Conservation (phyloP, 2,797 vertebrate genomes). For the Characodon lateralis region DNA sequence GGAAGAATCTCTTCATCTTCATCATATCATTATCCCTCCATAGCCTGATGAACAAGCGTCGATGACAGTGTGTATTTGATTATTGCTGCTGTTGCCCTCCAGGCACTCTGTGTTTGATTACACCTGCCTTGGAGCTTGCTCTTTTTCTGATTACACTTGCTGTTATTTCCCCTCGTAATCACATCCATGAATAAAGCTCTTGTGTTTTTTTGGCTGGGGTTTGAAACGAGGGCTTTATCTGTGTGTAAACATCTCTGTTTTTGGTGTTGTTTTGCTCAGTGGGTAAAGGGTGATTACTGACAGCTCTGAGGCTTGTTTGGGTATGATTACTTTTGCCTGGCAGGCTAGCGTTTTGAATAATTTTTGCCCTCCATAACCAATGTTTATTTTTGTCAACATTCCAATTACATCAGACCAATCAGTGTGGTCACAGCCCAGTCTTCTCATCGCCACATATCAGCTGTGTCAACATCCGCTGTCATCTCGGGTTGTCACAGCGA, state of each 20-base stretch:
- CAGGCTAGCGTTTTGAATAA: conserved; percentile 65
- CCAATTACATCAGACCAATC: conserved; percentile 77
- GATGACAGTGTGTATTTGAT: conserved; percentile 42
- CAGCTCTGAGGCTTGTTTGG: conserved; percentile 53
- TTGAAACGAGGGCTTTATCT: conserved; percentile 56
- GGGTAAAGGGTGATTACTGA: conserved; percentile 53
- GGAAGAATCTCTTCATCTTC: conserved; percentile 31
- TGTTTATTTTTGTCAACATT: conserved; percentile 78
- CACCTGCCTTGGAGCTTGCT: conserved; percentile 55
- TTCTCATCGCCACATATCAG: conserved; percentile 72
- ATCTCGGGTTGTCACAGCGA: conserved; percentile 69
- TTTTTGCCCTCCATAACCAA: conserved; percentile 62
- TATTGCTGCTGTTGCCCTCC: conserved; percentile 34
- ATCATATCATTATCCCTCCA: conserved; percentile 32
- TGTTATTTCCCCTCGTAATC: conserved; percentile 41
- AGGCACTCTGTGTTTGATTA: conserved; percentile 59
- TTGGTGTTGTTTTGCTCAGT: conserved; percentile 24
- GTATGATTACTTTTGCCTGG: conserved; percentile 68
- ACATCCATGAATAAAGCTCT: conserved; percentile 36
- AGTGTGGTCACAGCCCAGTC: conserved; percentile 75
- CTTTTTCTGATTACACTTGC: conserved; percentile 54
- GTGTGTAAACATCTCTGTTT: conserved; percentile 69
- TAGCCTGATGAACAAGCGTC: conserved; percentile 30
- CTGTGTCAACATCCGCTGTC: conserved; percentile 72
- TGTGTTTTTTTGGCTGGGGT: conserved; percentile 44